Evolutionary conservation across 2,797 vertebrate genomes (phyloP).

Genomic region (Phyllotis vaccarum): DNA sequence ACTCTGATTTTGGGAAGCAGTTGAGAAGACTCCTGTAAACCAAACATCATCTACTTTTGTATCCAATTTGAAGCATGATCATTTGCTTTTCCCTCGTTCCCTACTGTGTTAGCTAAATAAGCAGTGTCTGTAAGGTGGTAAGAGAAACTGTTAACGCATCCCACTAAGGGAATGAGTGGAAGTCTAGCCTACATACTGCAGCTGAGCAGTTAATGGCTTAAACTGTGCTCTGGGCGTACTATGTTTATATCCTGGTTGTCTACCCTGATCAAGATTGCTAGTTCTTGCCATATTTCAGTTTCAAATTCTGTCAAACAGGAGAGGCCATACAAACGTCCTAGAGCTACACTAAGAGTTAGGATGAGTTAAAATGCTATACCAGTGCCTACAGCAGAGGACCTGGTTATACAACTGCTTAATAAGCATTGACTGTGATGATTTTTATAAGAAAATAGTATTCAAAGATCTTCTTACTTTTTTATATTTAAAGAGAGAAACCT

Average conservation of each 20-base stretch:
- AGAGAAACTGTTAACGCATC: constrained; percentile 32
- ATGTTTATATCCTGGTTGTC: not conserved
- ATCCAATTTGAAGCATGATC: not conserved
- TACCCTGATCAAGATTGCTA: not conserved
- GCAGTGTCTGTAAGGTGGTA: not conserved
- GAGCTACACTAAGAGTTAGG: not conserved
- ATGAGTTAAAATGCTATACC: not conserved
- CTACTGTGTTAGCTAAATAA: constrained; percentile 7
- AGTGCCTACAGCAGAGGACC: not conserved
- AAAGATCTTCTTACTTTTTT: not conserved
- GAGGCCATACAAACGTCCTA: not conserved
- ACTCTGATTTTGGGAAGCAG: not conserved
- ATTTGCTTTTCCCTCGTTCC: constrained; percentile 6
- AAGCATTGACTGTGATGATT: not conserved
- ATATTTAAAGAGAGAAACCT: not conserved
- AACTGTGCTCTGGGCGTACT: not conserved
- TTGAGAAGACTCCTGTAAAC: not conserved
- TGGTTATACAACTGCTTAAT: not conserved
- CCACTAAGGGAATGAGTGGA: not conserved
- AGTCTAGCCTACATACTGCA: not conserved
- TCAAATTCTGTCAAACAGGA: constrained; percentile 20
- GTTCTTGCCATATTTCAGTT: not conserved
- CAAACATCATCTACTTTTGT: not conserved
- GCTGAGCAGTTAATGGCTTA: not conserved
- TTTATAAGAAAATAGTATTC: constrained; percentile 33